Evolutionary conservation across 2,888 invertebrate genomes (phyloP), one percentile per base, ranked within the genome.

Genomic region (Campopleginae sp.): DNA sequence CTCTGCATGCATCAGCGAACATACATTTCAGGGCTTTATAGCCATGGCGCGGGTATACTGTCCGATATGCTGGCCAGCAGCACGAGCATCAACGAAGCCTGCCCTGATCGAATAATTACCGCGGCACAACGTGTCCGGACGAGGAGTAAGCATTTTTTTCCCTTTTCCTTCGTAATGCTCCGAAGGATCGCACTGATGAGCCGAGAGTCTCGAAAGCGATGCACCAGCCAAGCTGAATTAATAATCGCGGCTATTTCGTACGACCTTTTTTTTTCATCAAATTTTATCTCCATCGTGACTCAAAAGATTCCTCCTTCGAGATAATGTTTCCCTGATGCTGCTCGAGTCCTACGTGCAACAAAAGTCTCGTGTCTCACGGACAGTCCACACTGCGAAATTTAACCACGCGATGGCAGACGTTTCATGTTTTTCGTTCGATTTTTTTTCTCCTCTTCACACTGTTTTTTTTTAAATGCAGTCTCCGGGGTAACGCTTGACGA

Each of bases 101-200:
- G 14, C 58, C 27, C 54, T 85, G 76, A 86, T 83, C 77, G 76
- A 80, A 86, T 70, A 86, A 86, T 83, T 80, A 83, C 74, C 74
- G 68, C 74, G 68, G 61, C 71, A 44, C 61, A 31, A 38, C 42
- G 27, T 58, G 27, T 12, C 33, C 10, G 10, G 33, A 27, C 33
- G 46, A 38, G 42, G 42, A 19, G 58, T 2, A 23, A 58, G 8
- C 14, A 33, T 33, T 38, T 51, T 51, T 38, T 12, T 71, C n/a
- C 2, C 12, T 58, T 38, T 58, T 42, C 44, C 17, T 58, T 70
- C 14, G 46, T 44, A 51, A 54, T 44, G 42, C 38, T 31, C 42
- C n/a, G n/a, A 38, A 17, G 42, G 74, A 66, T 12, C n/a, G 10
- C 19, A 66, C 19, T 54, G 12, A 72, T 80, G 44, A 71, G 63